Percentiles rank a stretch among this genome's conserved stretches.
These are phyloP conservation scores for Erpornis zantholeuca DNA, from an alignment of 2,113 vertebrate genomes.

Conservation along the genomic window DNA sequence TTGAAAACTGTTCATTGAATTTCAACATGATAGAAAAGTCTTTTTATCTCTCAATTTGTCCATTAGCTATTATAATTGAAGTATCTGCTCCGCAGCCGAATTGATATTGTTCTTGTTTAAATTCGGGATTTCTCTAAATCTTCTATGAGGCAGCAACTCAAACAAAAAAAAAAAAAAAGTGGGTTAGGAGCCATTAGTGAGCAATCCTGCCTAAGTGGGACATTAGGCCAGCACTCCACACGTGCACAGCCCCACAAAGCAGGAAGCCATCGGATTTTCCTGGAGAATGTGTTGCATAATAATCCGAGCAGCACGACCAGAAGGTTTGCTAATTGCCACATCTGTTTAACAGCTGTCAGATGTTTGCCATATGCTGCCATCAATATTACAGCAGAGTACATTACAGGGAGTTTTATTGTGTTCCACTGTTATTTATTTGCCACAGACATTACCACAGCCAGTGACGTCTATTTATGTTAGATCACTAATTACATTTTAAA, in stretches of 20 bases:
- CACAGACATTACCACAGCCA: slow-evolving; percentile 69
- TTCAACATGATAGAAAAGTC: slow-evolving; percentile 81
- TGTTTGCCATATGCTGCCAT: slow-evolving; percentile 79
- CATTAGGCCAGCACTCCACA: slow-evolving; percentile 1
- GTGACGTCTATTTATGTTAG: slow-evolving; percentile 70
- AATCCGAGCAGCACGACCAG: slow-evolving; percentile 74
- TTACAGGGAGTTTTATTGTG: slow-evolving; percentile 77
- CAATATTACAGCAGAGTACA: slow-evolving; percentile 74
- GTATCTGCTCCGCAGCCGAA: slow-evolving; percentile 77
- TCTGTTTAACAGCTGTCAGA: slow-evolving; percentile 84
- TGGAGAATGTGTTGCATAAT: slow-evolving; percentile 70
- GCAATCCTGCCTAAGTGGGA: neutral
- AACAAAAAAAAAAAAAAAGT: neutral
- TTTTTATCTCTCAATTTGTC: slow-evolving; percentile 85
- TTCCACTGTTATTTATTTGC: slow-evolving; percentile 78
- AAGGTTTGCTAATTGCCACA: slow-evolving; percentile 88
- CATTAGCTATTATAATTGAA: slow-evolving; percentile 84
- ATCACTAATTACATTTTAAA: slow-evolving; percentile 63
- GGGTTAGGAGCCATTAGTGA: neutral
- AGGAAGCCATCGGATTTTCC: slow-evolving; percentile 64
- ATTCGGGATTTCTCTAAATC: slow-evolving; percentile 74
- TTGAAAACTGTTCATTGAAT: slow-evolving; percentile 86
- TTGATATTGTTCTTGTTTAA: slow-evolving; percentile 81
- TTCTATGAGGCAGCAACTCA: slow-evolving; percentile 66
- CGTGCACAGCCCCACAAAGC: slow-evolving; percentile 52